Evolutionary conservation across 2,113 vertebrate species (phyloP), one percentile per base, ranked within the genome.

Genomic region (Lagopus leucura): DNA sequence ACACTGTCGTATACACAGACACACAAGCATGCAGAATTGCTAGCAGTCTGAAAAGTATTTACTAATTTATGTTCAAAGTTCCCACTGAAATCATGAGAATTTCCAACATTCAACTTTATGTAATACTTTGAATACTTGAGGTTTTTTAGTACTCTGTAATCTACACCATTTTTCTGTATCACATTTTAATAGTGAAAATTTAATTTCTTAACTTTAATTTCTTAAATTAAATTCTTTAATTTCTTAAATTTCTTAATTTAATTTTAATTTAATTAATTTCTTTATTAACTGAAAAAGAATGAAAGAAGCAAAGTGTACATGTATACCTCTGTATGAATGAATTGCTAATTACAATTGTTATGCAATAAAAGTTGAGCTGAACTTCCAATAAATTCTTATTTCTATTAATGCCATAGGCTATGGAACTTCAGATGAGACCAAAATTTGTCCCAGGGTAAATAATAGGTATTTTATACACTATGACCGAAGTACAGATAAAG

Each of bases 131-230:
- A 75, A 87, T 16, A 45, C 10, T 8, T 43, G 22, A n/a, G 28
- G 52, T 50, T 38, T 73, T 88, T 48, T 8, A 32, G 14, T 38
- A 48, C 3, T 52, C 40, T n/a, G 47, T 73, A 34, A 81, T 13
- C 4, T 15, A 54, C 0, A 0, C 18, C n/a, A 1, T 20, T 69
- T 86, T 48, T 80, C 11, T 0, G 1, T 43, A 57, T 11, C 43
- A 42, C 21, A 6, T 32, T 21, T 42, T 47, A 6, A 48, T 47
- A 77, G 57, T 4, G 25, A 66, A 66, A 19, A 27, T 66, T 58
- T 40, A 45, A 61, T 75, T 13, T 38, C 38, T 38, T 38, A 38
- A 38, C 38, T 38, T 38, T 38, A 38, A 38, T 38, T 38, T 38
- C 38, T 38, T 38, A 38, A 36, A 36, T 36, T 36, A 36, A 38